phyloP scores from a whole-genome alignment of 2,797 vertebrate genomes.

The Hydrocynus forskahlii region DNA sequence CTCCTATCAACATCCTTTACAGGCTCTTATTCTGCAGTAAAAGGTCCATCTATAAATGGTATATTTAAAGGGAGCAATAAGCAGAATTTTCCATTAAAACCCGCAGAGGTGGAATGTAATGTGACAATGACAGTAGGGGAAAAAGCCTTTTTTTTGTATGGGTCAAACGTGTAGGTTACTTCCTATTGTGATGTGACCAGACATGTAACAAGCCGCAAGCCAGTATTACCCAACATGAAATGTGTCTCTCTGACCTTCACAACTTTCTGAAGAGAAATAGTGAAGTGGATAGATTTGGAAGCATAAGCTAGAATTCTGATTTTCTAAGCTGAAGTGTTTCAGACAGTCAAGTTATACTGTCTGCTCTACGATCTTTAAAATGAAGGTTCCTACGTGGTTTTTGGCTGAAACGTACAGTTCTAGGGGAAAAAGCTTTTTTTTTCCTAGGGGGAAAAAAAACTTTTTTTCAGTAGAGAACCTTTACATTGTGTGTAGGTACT shows the following conservation, averaged over 20 bases:
- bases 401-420: background rate
- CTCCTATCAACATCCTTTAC: slow-evolving; percentile 39
- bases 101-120: slow-evolving; percentile 6
- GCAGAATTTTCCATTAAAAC: slow-evolving; percentile 31
- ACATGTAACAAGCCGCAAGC: background rate
- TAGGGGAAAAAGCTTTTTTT: too few species aligned
- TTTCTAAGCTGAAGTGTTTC: background rate
- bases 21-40: slow-evolving; percentile 29
- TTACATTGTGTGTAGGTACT: background rate
- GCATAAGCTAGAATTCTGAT: background rate
- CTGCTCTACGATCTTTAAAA: background rate
- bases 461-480: background rate
- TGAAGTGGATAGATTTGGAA: background rate
- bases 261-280: background rate
- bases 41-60: slow-evolving; percentile 32
- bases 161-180: slow-evolving; percentile 16
- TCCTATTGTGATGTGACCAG: slow-evolving; percentile 5
- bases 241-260: slow-evolving; percentile 15
- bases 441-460: background rate
- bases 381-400: background rate
- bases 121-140: slow-evolving; percentile 7
- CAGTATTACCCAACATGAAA: slow-evolving; percentile 2
- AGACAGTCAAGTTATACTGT: too few species aligned
- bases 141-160: background rate
- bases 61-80: slow-evolving; percentile 29